A percentile compares a stretch with the other conserved stretches of the same genome.
Evolutionary conservation across 2,113 vertebrate species (phyloP).

Genomic region (Leptodactylus fuscus): DNA sequence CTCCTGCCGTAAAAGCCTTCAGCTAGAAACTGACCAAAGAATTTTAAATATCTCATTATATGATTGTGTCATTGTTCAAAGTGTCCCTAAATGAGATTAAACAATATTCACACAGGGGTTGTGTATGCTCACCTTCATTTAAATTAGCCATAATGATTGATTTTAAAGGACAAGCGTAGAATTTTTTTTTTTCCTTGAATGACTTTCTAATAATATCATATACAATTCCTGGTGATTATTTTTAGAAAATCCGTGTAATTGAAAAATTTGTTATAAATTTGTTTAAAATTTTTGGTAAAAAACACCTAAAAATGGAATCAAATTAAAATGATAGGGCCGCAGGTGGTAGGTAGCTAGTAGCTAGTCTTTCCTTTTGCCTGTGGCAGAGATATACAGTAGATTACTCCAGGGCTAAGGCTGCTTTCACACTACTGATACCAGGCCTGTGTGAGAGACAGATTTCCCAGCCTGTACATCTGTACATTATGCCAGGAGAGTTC

Average conservation of each 20-base stretch:
- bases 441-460: no score
- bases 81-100: slow-evolving; percentile 80
- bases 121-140: slow-evolving; percentile 68
- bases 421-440: no score
- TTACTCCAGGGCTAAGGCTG: no score
- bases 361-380: no score
- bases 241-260: slow-evolving; percentile 63
- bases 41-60: slow-evolving; percentile 77
- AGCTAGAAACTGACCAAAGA: slow-evolving; percentile 73
- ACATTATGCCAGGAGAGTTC: no score
- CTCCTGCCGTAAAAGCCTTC: slow-evolving; percentile 72
- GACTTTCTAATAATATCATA: slow-evolving; percentile 68
- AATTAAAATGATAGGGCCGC: no score
- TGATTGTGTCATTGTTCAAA: slow-evolving; percentile 76
- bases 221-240: slow-evolving; percentile 63
- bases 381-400: no score
- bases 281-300: no score
- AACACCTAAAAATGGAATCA: no score
- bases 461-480: no score
- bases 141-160: slow-evolving; percentile 71
- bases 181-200: slow-evolving; percentile 65
- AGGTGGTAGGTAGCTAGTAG: no score
- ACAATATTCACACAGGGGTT: slow-evolving; percentile 69
- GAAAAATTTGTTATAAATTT: no score
- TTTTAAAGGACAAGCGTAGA: slow-evolving; percentile 73